A percentile compares a stretch with the other conserved stretches of the same genome.
phyloP scores from a whole-genome alignment of 2,797 vertebrate species.

The Phataginus tetradactyla region DNA sequence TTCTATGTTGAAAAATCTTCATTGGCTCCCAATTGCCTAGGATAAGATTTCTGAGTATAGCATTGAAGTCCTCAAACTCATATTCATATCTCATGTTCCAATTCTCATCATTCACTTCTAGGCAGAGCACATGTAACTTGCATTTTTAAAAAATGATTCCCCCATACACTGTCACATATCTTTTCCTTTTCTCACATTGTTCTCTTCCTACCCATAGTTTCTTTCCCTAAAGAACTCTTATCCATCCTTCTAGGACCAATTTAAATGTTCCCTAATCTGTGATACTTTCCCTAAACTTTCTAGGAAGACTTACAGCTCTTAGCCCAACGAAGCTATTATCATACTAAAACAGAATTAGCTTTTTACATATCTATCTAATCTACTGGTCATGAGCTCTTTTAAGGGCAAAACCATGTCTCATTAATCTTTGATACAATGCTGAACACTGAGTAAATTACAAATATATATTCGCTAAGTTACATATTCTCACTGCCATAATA shows the following conservation, averaged over 20 bases:
- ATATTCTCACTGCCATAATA: background rate
- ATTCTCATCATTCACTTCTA: background rate
- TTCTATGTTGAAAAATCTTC: slow-evolving; percentile 7
- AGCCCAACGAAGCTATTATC: background rate
- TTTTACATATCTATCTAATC: background rate
- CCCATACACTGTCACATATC: background rate
- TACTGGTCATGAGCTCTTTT: background rate
- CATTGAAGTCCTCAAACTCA: background rate
- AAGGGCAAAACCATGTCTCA: background rate
- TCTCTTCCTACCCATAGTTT: background rate
- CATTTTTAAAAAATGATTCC: background rate
- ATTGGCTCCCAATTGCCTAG: background rate
- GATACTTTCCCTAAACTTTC: background rate
- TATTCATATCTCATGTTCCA: background rate
- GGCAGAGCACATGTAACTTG: background rate
- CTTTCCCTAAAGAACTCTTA: background rate
- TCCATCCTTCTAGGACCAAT: background rate
- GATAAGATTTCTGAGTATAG: background rate
- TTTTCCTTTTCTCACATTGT: background rate
- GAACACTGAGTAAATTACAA: background rate
- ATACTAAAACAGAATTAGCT: background rate
- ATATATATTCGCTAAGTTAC: background rate
- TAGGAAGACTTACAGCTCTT: background rate
- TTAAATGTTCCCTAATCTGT: background rate
- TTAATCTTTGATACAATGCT: background rate